Base-by-base conservation (phyloP, 2,113 vertebrate species). In the Protobothrops flavoviridis region DNA sequence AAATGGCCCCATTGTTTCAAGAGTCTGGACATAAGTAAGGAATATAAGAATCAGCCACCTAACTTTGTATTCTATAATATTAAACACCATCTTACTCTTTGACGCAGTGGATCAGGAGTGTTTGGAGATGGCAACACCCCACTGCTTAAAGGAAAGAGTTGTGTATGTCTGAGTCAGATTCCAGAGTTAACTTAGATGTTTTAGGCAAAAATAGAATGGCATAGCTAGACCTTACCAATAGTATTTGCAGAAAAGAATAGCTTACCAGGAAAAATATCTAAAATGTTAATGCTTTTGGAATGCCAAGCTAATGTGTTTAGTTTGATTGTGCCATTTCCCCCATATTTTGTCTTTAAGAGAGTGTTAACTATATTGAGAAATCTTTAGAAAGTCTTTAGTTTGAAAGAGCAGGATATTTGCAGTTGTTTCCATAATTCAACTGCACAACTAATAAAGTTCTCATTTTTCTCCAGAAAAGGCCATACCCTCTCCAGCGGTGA, bases 1-100 rank as follows among this genome's bases (percentile, higher is more conserved):
- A 97, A 93, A 97, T 99, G 97, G 95, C 98, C 85, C 98, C 98
- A 20, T 98, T 99, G 90, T 99, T 99, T 95, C 96, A 98, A 96
- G 98, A 98, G 29, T 98, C 98, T 93, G 98, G 98, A 93, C 98
- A 98, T 95, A 99, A 96, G 99, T 99, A 95, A 97, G 98, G 96
- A 64, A 48, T 81, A 9, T 92, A 74, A 92, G 94, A 86, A 87
- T n/a, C 55, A 86, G 39, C 39, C 1, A 9, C 59, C 1, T 88
- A 48, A 12, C n/a, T 90, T 81, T 90, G 45, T 48, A 9, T 24
- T 13, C 64, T 50, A 48, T 21, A 48, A 59, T 15, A 13, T 81
- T 91, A 53, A 81, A 53, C 26, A 21, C 53, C n/a, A 59, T 20
- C 1, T 85, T 57, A 55, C 43, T 85, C 17, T 15, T 89, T 48